phyloP scores from a whole-genome alignment of 2,888 invertebrate genomes.

The Sesamia inferens region DNA sequence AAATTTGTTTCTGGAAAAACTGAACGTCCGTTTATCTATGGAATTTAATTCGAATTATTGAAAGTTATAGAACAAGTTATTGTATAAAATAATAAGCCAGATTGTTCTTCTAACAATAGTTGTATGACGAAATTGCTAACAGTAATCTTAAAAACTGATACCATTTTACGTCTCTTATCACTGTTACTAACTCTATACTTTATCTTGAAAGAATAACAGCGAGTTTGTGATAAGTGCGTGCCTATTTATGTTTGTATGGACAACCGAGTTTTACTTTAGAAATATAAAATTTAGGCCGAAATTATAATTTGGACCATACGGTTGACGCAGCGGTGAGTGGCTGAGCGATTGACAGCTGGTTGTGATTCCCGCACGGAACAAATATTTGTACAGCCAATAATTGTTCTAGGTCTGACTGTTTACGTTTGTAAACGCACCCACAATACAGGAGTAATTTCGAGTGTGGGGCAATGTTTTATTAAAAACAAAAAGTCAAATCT shows the following conservation, averaged over 20 bases:
- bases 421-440: too few species aligned
- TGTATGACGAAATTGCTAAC: conserved; percentile 38
- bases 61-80: background rate
- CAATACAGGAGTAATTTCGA: too few species aligned
- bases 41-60: background rate
- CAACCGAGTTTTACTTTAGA: conserved; percentile 3
- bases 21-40: background rate
- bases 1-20: background rate
- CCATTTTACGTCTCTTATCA: conserved; percentile 49
- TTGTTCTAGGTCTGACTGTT: too few species aligned
- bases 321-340: too few species aligned
- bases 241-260: conserved; percentile 14
- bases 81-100: conserved; percentile 10
- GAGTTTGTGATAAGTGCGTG: conserved; percentile 36
- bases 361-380: too few species aligned
- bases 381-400: too few species aligned
- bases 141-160: conserved; percentile 53
- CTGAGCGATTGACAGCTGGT: too few species aligned
- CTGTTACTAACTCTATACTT: conserved; percentile 43
- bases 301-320: too few species aligned
- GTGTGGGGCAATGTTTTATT: too few species aligned
- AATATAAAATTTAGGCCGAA: background rate
- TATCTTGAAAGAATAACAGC: conserved; percentile 46
- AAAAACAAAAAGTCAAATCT: too few species aligned
- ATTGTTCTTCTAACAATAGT: conserved; percentile 17